phyloP scores from a whole-genome alignment of 2,888 invertebrate species.

The Lasiommata megera region DNA sequence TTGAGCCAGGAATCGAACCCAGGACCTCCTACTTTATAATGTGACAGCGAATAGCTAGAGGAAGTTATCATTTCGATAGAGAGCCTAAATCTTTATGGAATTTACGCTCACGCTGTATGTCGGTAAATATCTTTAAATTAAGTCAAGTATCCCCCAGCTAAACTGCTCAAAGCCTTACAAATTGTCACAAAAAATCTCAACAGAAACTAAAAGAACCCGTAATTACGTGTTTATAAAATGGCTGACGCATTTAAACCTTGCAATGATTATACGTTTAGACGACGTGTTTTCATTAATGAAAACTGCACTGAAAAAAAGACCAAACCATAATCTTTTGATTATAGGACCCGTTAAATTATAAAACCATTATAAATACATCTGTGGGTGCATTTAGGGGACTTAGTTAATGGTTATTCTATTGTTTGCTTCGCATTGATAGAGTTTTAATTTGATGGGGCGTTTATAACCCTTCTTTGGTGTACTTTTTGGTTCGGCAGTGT shows the following conservation, averaged over 20 bases:
- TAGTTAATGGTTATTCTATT: slow-evolving; percentile 54
- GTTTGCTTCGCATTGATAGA: slow-evolving; percentile 50
- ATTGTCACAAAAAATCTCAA: slow-evolving; percentile 33
- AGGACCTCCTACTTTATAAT: too few species aligned
- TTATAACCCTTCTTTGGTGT: slow-evolving; percentile 3
- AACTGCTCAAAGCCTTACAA: slow-evolving; percentile 9
- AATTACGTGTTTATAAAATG: slow-evolving; percentile 64
- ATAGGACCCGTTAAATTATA: slow-evolving; percentile 64
- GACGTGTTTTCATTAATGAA: slow-evolving; percentile 55
- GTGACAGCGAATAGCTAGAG: too few species aligned
- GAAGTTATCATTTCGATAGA: too few species aligned
- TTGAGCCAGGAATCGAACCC: too few species aligned
- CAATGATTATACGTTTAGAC: slow-evolving; percentile 61
- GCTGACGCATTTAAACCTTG: slow-evolving; percentile 51
- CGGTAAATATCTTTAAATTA: background rate
- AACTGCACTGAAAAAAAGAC: slow-evolving; percentile 75
- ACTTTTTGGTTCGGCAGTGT: background rate
- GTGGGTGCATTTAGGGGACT: slow-evolving; percentile 56
- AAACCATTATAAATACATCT: slow-evolving; percentile 75
- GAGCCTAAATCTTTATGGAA: too few species aligned
- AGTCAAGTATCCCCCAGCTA: background rate
- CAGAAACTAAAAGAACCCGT: slow-evolving; percentile 45
- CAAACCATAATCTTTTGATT: slow-evolving; percentile 68
- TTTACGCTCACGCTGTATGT: background rate
- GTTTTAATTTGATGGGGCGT: slow-evolving; percentile 27